Evolutionary conservation across 2,797 vertebrate species (phyloP).

Genomic region (Orientallactaga sibirica): DNA sequence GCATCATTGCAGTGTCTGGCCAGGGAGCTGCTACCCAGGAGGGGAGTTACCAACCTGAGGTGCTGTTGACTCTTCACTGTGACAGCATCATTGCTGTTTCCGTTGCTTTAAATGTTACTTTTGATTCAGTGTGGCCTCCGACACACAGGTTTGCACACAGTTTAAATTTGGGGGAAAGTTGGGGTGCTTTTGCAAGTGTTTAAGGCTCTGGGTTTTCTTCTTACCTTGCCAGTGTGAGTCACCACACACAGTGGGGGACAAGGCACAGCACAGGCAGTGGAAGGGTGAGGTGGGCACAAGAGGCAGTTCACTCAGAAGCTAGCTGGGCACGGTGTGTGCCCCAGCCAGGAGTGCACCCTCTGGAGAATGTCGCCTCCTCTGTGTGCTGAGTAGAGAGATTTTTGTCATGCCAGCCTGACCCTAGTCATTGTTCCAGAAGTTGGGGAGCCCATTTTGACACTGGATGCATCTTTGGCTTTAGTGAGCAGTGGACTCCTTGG

Average conservation of each 20-base stretch:
- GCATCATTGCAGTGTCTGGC: too few relatives aligned
- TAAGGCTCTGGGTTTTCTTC: not conserved
- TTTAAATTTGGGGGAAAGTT: not conserved
- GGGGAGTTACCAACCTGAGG: not conserved
- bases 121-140: not conserved
- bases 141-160: not conserved
- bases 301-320: not conserved
- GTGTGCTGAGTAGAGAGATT: too few relatives aligned
- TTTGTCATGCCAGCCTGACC: too few relatives aligned
- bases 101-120: not conserved
- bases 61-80: not conserved
- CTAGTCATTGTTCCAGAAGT: fast-evolving
- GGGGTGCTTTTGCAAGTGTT: not conserved
- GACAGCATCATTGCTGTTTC: too few relatives aligned
- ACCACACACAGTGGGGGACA: fast-evolving
- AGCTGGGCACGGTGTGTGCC: not conserved
- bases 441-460: too few relatives aligned
- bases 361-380: too few relatives aligned
- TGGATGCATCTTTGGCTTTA: not conserved
- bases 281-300: not conserved
- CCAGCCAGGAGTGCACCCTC: too few relatives aligned
- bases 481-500: not conserved
- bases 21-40: fast-evolving
- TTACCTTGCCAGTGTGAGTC: not conserved
- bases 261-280: not conserved